These are phyloP conservation scores for Catharus bicknelli DNA, from an alignment of 2,113 vertebrate genomes.

Conservation along the genomic window DNA sequence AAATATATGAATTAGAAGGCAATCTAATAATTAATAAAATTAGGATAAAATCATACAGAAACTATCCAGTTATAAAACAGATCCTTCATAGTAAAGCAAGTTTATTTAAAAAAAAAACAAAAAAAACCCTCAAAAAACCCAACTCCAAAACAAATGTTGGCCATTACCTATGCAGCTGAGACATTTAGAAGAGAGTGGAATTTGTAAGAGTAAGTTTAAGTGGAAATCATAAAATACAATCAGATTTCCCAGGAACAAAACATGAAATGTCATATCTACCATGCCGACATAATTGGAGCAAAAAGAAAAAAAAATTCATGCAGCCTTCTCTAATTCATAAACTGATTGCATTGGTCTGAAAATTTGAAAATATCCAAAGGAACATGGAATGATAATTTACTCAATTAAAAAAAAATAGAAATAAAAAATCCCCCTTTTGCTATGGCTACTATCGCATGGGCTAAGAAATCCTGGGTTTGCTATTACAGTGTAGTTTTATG, in stretches of 20 bases:
- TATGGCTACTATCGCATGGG: background rate
- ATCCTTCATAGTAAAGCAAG: background rate
- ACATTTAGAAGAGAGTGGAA: background rate
- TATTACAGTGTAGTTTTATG: background rate
- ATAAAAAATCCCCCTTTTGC: background rate
- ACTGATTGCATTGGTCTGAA: background rate
- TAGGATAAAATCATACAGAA: background rate
- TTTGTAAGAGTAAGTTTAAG: background rate
- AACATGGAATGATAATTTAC: background rate
- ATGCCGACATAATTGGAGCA: background rate
- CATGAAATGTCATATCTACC: background rate
- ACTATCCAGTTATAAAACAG: background rate
- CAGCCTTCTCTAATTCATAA: background rate
- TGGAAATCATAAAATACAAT: background rate
- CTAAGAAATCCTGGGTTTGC: background rate
- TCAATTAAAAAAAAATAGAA: background rate
- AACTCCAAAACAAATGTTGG: background rate
- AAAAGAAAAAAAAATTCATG: background rate
- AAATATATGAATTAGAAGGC: background rate
- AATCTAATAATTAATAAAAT: background rate
- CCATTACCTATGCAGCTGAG: background rate
- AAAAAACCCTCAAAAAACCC: background rate
- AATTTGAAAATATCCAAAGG: background rate
- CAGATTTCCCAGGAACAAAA: background rate
- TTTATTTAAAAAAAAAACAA: background rate